Percentiles rank a stretch among this genome's conserved stretches.
These are phyloP conservation scores for Bursaphelenchus okinawaensis DNA, from an alignment of 2,888 invertebrate genomes.

Conservation along the genomic window DNA sequence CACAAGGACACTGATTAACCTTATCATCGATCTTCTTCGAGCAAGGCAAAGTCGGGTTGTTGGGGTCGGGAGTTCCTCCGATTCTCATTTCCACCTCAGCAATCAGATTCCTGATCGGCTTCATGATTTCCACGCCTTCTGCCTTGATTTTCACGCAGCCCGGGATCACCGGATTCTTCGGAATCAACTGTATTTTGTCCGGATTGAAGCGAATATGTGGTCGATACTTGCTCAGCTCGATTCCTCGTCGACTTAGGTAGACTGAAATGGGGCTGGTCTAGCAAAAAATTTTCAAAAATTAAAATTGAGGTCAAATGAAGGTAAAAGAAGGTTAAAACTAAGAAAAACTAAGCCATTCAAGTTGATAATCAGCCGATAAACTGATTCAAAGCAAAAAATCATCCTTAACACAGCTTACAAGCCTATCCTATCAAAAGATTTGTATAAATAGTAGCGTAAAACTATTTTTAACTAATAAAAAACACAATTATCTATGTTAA, in stretches of 20 bases:
- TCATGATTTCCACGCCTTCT: conserved; percentile 45
- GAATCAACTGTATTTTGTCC: conserved; percentile 55
- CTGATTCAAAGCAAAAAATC: no score
- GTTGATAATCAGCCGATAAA: no score
- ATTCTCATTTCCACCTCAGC: conserved; percentile 57
- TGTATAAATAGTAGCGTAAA: neutral
- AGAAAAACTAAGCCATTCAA: neutral
- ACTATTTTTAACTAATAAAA: conserved; percentile 5
- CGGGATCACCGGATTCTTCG: conserved; percentile 56
- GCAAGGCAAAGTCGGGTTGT: conserved; percentile 55
- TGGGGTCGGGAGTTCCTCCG: conserved; percentile 55
- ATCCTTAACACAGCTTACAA: no score
- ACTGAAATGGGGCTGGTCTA: no score
- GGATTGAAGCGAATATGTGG: conserved; percentile 56
- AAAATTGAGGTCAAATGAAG: neutral
- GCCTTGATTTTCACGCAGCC: conserved; percentile 57
- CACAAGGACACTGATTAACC: conserved; percentile 56
- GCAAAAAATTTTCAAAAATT: no score
- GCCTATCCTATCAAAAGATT: no score
- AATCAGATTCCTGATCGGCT: conserved; percentile 49
- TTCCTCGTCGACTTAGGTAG: conserved; percentile 51
- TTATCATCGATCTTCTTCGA: conserved; percentile 56
- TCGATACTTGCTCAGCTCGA: conserved; percentile 53
- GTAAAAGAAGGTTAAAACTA: neutral
- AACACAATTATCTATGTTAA: conserved; percentile 10